phyloP scores from a whole-genome alignment of 2,113 vertebrate species.

The Pelecanoides urinatrix region DNA sequence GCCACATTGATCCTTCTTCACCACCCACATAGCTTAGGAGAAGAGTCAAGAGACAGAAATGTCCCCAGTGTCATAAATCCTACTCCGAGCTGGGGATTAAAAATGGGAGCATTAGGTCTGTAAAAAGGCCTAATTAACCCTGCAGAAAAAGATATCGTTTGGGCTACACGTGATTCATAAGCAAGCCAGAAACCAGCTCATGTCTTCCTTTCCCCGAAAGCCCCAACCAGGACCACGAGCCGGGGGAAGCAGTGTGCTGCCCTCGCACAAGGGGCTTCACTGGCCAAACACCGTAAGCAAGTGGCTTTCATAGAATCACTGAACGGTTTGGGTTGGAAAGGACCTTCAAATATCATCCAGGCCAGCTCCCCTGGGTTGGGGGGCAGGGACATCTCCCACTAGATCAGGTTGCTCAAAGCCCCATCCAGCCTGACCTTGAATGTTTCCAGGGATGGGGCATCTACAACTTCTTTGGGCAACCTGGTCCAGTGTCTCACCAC shows the following conservation, averaged over 20 bases:
- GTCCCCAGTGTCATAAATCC: neutral
- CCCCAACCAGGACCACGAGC: neutral
- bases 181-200: neutral
- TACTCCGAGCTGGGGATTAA: neutral
- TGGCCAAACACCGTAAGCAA: neutral
- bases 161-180: neutral
- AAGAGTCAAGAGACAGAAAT: neutral
- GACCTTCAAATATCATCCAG: too few species aligned
- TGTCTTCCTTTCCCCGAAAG: neutral
- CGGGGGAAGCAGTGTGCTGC: rapidly evolving
- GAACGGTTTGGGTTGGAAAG: too few species aligned
- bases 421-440: neutral
- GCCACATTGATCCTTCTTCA: neutral
- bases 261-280: neutral
- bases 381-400: too few species aligned
- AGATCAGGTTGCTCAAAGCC: neutral
- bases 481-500: too few species aligned
- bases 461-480: neutral
- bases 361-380: too few species aligned
- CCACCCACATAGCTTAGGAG: neutral
- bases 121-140: neutral
- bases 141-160: neutral
- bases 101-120: neutral
- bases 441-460: neutral
- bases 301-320: neutral